These are phyloP conservation scores for silkworm (Bombyx mori) DNA, from an alignment of 1,140 invertebrate species.

Conservation along the genomic window DNA sequence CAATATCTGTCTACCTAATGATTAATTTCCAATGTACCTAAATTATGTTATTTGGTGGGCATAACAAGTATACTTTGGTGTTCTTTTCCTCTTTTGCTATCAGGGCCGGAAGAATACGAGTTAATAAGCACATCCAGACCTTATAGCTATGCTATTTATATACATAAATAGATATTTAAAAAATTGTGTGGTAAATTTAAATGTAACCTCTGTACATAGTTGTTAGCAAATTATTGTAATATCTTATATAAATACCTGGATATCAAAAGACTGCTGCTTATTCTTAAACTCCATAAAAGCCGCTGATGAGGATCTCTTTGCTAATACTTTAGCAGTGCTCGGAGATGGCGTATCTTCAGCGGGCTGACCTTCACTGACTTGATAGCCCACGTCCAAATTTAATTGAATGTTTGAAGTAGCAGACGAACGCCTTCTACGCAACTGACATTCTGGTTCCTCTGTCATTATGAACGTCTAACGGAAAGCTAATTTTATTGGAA, in stretches of 20 bases:
- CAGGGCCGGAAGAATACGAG: too few species aligned
- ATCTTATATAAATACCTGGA: constrained; percentile 38
- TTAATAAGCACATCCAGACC: too few species aligned
- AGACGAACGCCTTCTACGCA: constrained; percentile 47
- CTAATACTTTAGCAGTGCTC: constrained; percentile 8
- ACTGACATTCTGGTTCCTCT: constrained; percentile 43
- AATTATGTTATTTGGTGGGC: too few species aligned
- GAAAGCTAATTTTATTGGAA: neutral
- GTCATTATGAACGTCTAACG: constrained; percentile 27
- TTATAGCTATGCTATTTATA: too few species aligned
- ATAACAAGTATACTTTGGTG: too few species aligned
- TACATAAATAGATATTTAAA: too few species aligned
- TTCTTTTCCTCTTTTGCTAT: too few species aligned
- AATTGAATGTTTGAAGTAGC: constrained; percentile 47
- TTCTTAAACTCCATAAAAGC: constrained; percentile 61
- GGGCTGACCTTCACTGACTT: constrained; percentile 47
- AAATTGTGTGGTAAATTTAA: too few species aligned
- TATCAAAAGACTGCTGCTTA: constrained; percentile 68
- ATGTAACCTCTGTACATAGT: too few species aligned
- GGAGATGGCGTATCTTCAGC: constrained; percentile 55
- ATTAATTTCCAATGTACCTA: too few species aligned
- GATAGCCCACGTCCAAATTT: constrained; percentile 50
- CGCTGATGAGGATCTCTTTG: constrained; percentile 20
- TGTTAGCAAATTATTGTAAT: neutral
- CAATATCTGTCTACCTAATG: too few species aligned